Evolutionary conservation across 2,797 vertebrate species (phyloP).

Genomic region (Lateolabrax maculatus): DNA sequence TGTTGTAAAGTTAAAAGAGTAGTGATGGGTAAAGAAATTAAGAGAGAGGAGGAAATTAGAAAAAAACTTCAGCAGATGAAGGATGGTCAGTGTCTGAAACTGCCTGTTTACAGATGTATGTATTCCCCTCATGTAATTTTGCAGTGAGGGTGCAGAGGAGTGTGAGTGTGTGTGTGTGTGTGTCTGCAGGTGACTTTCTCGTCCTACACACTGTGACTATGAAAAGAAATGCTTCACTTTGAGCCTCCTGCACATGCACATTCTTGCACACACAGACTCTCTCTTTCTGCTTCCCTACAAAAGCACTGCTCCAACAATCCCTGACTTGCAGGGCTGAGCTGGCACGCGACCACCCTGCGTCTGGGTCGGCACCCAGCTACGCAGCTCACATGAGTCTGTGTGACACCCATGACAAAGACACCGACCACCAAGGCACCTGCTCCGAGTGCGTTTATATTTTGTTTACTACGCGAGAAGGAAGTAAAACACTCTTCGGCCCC

Average conservation of each 20-base stretch:
- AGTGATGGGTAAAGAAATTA: conserved; percentile 1
- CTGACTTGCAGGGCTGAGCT: conserved; percentile 63
- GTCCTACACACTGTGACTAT: conserved; percentile 42
- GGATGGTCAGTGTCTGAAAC: conserved; percentile 28
- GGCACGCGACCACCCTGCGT: conserved; percentile 54
- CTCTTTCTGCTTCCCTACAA: conserved; percentile 51
- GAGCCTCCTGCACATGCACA: conserved; percentile 47
- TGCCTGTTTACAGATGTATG: conserved; percentile 50
- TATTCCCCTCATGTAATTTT: conserved; percentile 45
- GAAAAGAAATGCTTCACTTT: conserved; percentile 62
- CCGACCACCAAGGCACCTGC: conserved; percentile 58
- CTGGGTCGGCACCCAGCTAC: conserved; percentile 57
- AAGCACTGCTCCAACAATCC: conserved; percentile 63
- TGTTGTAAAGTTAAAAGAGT: conserved; percentile 21
- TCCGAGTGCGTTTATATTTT: conserved; percentile 37
- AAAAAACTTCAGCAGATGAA: conserved; percentile 26
- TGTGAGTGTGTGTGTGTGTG: conserved; percentile 11
- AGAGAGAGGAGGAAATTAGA: conserved; percentile 19
- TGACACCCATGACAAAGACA: conserved; percentile 55
- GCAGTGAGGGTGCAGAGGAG: conserved; percentile 48
- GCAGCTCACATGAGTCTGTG: conserved; percentile 55
- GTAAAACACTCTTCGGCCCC: conserved; percentile 29
- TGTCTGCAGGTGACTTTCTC: conserved; percentile 36
- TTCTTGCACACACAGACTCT: conserved; percentile 54
- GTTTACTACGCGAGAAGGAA: conserved; percentile 30